Percentiles rank a stretch among this genome's conserved stretches.
phyloP scores from a whole-genome alignment of 2,797 vertebrate species.

The Nothura maculosa region DNA sequence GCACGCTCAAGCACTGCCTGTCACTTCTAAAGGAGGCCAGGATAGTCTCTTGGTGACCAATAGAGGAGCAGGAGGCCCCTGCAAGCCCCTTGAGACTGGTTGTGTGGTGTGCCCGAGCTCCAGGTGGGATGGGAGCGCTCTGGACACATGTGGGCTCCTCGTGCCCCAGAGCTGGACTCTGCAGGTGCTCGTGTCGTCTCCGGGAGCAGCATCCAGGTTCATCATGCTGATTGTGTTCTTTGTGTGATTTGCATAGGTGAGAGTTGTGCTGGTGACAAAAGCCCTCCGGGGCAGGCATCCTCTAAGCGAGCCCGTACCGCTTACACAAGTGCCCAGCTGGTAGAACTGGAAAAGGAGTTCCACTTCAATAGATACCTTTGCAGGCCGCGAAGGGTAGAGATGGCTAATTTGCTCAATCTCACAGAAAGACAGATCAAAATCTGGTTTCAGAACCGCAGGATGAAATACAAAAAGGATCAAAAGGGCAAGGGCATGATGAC shows the following conservation, averaged over 20 bases:
- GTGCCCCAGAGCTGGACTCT: background rate
- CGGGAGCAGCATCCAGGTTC: background rate
- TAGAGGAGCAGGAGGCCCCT: background rate
- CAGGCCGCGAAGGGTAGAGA: conserved; percentile 94
- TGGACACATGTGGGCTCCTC: rapidly evolving
- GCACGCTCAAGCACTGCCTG: background rate
- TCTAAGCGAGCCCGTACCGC: conserved; percentile 97
- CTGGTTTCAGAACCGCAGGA: conserved; percentile 99
- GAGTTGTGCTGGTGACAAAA: conserved; percentile 96
- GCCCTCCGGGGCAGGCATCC: conserved; percentile 93
- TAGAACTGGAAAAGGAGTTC: conserved; percentile 99
- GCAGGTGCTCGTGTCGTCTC: background rate
- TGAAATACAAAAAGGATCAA: conserved; percentile 99
- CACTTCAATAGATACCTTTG: conserved; percentile 99
- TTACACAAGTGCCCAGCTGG: conserved; percentile 98
- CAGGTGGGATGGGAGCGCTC: background rate
- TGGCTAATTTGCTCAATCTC: conserved; percentile 98
- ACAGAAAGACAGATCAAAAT: conserved; percentile 99
- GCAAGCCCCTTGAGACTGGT: background rate
- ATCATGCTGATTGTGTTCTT: conserved; percentile 77
- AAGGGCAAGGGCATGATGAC: conserved; percentile 97
- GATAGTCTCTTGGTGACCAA: background rate
- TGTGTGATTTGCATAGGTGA: conserved; percentile 90
- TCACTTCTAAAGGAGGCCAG: background rate
- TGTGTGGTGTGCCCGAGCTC: background rate